Percentiles rank a stretch among this genome's conserved stretches.
These are phyloP conservation scores for Paguma larvata DNA, from an alignment of 2,797 vertebrate species.

Conservation along the genomic window DNA sequence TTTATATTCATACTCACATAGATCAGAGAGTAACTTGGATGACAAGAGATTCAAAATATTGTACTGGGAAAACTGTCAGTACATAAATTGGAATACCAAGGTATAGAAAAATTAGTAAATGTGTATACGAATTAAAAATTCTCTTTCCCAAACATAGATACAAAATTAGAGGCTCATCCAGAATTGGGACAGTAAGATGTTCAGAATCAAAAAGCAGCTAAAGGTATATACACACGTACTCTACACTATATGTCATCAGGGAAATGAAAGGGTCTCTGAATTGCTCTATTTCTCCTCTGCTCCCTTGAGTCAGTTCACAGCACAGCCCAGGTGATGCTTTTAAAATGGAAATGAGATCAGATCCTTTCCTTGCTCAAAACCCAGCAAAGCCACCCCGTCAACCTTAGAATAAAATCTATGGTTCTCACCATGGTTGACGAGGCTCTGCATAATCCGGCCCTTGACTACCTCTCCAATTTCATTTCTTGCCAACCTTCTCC, in stretches of 20 bases:
- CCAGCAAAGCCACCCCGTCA: not conserved
- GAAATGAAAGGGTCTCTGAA: not conserved
- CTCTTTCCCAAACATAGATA: not conserved
- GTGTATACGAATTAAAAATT: not conserved
- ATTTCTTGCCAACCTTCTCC: not conserved
- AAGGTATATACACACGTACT: not conserved
- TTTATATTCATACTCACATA: not conserved
- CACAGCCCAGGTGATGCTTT: not conserved
- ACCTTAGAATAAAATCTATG: not conserved
- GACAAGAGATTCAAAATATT: not conserved
- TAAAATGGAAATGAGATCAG: not conserved
- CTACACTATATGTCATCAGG: not conserved
- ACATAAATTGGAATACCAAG: not conserved
- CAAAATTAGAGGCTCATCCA: not conserved
- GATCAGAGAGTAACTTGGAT: not conserved
- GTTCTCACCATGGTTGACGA: not conserved
- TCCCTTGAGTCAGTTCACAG: not conserved
- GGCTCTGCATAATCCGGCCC: not conserved
- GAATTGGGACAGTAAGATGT: conserved; percentile 18
- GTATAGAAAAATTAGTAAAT: not conserved
- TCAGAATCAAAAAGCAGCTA: not conserved
- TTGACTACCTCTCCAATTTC: not conserved
- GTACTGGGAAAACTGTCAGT: not conserved
- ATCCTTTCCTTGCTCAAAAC: conserved; percentile 1
- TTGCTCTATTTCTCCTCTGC: not conserved